Evolutionary conservation across 2,797 vertebrate species (phyloP).

Genomic region (Melanotaenia boesemani): DNA sequence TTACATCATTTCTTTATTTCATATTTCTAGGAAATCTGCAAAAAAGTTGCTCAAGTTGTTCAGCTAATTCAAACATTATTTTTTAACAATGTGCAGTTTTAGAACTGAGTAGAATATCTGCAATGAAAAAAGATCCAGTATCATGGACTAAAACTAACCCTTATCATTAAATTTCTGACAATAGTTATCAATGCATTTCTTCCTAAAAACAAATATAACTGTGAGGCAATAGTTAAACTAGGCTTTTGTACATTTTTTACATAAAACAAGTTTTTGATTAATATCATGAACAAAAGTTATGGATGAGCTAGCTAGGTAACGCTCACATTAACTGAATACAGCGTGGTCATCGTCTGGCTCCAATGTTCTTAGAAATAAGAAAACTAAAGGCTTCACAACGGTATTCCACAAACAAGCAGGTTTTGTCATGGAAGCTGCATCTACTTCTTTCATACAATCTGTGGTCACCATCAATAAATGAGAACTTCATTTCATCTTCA

Average conservation of each 20-base stretch:
- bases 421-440: neutral
- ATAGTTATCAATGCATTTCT: too few species aligned
- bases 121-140: neutral
- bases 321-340: too few species aligned
- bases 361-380: neutral
- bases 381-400: neutral
- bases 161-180: too few species aligned
- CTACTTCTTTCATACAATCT: neutral
- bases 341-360: neutral
- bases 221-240: too few species aligned
- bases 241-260: too few species aligned
- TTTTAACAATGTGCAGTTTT: too few species aligned
- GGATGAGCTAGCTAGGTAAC: neutral
- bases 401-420: neutral
- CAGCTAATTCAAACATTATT: neutral
- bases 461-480: neutral
- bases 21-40: neutral
- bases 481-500: neutral
- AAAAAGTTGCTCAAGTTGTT: neutral
- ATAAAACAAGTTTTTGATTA: too few species aligned
- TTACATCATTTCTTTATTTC: neutral
- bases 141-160: neutral
- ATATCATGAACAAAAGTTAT: too few species aligned
- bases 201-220: too few species aligned
- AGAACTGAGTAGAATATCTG: too few species aligned